Base-by-base conservation (phyloP, 1,140 invertebrate species). In the Drosophila pachea region DNA sequence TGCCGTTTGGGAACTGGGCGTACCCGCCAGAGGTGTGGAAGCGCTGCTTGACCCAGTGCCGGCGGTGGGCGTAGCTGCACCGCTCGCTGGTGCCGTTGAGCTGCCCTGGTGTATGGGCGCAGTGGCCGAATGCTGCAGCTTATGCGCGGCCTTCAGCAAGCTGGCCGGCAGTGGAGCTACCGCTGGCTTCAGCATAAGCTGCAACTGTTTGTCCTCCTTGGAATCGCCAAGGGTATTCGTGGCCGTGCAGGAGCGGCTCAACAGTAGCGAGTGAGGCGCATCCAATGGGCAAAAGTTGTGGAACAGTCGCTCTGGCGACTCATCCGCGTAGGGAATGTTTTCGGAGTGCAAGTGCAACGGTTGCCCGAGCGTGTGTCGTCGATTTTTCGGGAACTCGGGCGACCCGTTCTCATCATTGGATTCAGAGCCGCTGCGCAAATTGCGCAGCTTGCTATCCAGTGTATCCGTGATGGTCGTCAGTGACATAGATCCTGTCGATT, bases 391-490 rank as follows among this genome's bases (percentile, higher is more conserved):
- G 38, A 76, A 86, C 7, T 89, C 88, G 0, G 89, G 74, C 16
- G 87, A 84, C 5, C 81, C 87, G 31, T 87, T 87, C 70, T 89
- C 87, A 60, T 89, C 87, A 43, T 89, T 89, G 0, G 88, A 89
- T 43, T 89, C 86, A 5, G 86, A 88, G 9, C 86, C 90, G 73
- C 91, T 91, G 22, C 91, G 87, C 45, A 94, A 77, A 12, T 92
- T 92, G 45, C 92, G 91, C 84, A 95, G 90, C 89, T 95, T 95
- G 64, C 93, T 92, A 81, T 95, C 94, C 76, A 95, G 93, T 4
- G 94, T 93, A 53, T 94, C 93, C 9, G 94, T 95, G 48, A 96
- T 91, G 49, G 93, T 94, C 40, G 86, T 87, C 40, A 89, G 68
- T 7, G 89, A 90, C 89, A 89, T 89, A 33, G 89, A 89, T 59